Evolutionary conservation across 2,113 vertebrate species (phyloP).

Genomic region (Neomonachus schauinslandi): DNA sequence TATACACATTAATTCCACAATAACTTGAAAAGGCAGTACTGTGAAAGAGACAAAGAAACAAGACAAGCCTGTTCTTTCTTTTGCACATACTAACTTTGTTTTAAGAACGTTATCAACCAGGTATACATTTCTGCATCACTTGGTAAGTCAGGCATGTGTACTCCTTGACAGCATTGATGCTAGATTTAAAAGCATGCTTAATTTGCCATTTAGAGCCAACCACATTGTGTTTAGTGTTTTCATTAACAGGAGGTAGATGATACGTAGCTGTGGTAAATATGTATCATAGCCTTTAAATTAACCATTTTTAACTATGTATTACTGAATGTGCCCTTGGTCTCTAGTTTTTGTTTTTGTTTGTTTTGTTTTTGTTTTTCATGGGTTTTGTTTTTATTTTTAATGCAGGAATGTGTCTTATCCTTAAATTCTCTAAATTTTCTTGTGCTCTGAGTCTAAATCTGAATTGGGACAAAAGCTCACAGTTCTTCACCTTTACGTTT

Average conservation of each 20-base stretch:
- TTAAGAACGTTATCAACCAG: slow-evolving; percentile 38
- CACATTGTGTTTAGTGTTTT: not conserved
- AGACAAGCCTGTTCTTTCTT: slow-evolving; percentile 31
- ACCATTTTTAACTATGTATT: not conserved
- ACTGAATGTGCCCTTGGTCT: not conserved
- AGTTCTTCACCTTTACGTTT: not conserved
- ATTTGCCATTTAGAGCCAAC: not conserved
- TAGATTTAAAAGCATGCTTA: slow-evolving; percentile 24
- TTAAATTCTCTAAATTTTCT: slow-evolving; percentile 16
- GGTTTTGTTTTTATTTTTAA: not conserved
- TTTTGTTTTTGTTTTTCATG: not conserved
- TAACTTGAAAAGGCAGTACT: slow-evolving; percentile 8
- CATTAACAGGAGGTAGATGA: not conserved
- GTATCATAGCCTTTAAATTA: not conserved
- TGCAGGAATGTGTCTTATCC: not conserved
- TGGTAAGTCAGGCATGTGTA: slow-evolving; percentile 71
- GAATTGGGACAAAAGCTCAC: not conserved
- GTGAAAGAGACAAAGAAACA: slow-evolving; percentile 15
- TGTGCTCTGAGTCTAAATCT: not conserved
- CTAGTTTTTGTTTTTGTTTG: not conserved
- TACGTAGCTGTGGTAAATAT: not conserved
- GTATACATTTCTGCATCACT: slow-evolving; percentile 41
- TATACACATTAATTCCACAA: not conserved
- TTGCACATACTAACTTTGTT: slow-evolving; percentile 52
- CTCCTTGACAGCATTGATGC: not conserved